Base-by-base conservation (phyloP, 1,140 invertebrate genomes). In the Chironomus tepperi region DNA sequence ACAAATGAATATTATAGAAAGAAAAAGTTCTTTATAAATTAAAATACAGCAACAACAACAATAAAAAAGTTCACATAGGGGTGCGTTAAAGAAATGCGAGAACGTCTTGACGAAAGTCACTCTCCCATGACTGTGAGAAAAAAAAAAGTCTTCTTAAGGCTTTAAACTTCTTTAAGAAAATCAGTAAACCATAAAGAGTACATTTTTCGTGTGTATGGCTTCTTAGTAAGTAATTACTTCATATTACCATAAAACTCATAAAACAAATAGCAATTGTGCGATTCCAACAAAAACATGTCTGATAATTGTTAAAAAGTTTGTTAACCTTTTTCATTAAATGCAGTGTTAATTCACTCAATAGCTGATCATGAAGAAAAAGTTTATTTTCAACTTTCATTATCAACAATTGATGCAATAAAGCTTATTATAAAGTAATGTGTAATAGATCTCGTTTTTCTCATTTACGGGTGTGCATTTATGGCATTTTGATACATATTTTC, bases 81-180 rank as follows among this genome's bases (percentile, higher is more conserved):
- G 47, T 57, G 47, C 47, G 47, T 67, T 67, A 18, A 19, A 67
- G 18, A 67, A 67, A 34, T 9, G 43, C 15, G 43, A 15, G 43
- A 57, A 18, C n/a, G n/a, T 18, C 64, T 67, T 67, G 18, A 18
- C n/a, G 64, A 67, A 67, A 67, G 7, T 67, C 64, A 19, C 18
- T 67, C 64, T 67, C 64, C 64, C 64, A 67, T 67, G 64, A 67
- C 64, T 67, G 64, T 67, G 64, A 67, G 64, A 67, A 47, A 47
- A 47, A n/a, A 47, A 10, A 47, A 67, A 67, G 24, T 34, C 64
- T 67, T 67, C 64, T 67, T 67, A 19, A 67, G 64, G 7, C 64
- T 18, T 7, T n/a, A 34, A 34, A 34, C 24, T 57, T 67, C 64
- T 67, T 15, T 18, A 67, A 67, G 64, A 67, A 67, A 67, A 67